phyloP scores from a whole-genome alignment of 2,113 vertebrate species.

The human region DNA sequence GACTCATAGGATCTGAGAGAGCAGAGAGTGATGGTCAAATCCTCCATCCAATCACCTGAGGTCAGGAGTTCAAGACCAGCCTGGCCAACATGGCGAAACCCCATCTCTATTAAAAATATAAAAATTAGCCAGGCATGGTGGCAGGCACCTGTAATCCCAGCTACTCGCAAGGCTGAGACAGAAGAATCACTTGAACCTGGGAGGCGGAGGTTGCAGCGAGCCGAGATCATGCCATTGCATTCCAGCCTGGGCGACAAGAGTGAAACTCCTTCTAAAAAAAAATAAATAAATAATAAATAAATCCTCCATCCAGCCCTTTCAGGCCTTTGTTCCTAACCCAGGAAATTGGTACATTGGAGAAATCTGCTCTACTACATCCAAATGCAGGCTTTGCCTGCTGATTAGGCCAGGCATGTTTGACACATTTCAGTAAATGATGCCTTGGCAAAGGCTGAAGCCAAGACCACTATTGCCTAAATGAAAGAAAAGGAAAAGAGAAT shows the following conservation, averaged over 20 bases:
- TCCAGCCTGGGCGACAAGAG: too few relatives aligned
- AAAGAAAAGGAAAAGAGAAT: constrained; percentile 18
- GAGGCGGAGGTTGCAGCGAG: too few relatives aligned
- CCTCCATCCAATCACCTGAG: neutral
- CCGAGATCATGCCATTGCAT: too few relatives aligned
- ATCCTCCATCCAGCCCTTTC: neutral
- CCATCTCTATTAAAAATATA: too few relatives aligned
- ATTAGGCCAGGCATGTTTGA: neutral
- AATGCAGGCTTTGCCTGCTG: neutral
- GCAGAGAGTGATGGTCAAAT: neutral
- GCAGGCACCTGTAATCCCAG: too few relatives aligned
- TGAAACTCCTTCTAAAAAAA: too few relatives aligned
- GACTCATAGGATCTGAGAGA: neutral
- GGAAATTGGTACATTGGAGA: neutral
- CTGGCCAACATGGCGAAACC: too few relatives aligned
- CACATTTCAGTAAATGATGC: constrained; percentile 7
- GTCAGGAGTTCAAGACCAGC: neutral
- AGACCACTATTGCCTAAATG: neutral
- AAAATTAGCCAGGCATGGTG: too few relatives aligned
- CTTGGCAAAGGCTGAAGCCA: constrained; percentile 5
- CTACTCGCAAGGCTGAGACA: too few relatives aligned
- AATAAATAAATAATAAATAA: too few relatives aligned
- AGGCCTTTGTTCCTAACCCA: neutral
- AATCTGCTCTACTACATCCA: neutral
- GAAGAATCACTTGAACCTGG: too few relatives aligned